These are phyloP conservation scores for Syngnathus rostellatus DNA, from an alignment of 2,797 vertebrate species.

Conservation along the genomic window DNA sequence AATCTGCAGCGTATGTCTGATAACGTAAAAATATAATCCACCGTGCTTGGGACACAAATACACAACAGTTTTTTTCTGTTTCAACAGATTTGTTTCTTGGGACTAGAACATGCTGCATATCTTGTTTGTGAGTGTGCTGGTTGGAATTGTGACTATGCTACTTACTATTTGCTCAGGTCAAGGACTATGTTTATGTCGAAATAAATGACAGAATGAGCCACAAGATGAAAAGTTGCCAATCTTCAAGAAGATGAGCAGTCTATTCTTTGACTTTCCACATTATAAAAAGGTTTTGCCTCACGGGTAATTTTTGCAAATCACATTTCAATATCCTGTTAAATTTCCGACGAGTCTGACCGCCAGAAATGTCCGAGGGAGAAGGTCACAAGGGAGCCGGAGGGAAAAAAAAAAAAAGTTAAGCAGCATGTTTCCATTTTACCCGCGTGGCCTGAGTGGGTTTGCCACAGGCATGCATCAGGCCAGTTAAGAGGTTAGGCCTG, in stretches of 20 bases:
- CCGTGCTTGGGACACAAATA: constrained; percentile 23
- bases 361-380: constrained; percentile 1
- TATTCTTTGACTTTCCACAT: not conserved
- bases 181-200: not conserved
- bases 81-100: not conserved
- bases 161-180: not conserved
- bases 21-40: constrained; percentile 25
- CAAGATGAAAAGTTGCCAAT: not conserved
- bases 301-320: not conserved
- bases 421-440: constrained; percentile 65
- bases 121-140: not conserved
- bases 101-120: constrained; percentile 7
- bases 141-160: not conserved
- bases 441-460: constrained; percentile 46
- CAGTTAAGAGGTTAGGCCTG: constrained; percentile 65
- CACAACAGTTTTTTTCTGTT: not conserved
- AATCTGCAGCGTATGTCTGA: constrained; percentile 43
- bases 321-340: constrained; percentile 4
- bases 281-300: not conserved
- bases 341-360: not conserved
- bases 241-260: not conserved
- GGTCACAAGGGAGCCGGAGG: constrained; percentile 4
- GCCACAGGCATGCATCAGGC: constrained; percentile 64
- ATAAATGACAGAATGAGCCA: not conserved
- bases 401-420: constrained; percentile 17